A percentile compares a stretch with the other conserved stretches of the same genome.
phyloP scores from a whole-genome alignment of 2,113 vertebrate species.

The Lampris megalopsis region DNA sequence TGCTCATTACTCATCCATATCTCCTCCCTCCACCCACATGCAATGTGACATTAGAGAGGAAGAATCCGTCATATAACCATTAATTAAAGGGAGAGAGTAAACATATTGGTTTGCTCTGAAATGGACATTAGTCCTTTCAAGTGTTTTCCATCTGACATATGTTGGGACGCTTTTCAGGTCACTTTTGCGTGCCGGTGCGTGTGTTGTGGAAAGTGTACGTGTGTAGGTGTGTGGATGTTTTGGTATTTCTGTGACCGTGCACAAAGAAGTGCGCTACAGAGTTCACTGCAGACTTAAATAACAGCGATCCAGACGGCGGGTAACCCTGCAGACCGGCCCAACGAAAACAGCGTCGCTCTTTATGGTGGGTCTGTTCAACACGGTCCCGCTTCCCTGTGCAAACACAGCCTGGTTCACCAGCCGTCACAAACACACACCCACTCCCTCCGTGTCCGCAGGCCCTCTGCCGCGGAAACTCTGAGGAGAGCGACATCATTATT shows the following conservation, averaged over 20 bases:
- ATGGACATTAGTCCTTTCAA: neutral
- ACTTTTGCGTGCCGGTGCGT: neutral
- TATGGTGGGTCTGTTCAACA: conserved; percentile 45
- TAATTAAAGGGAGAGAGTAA: conserved; percentile 12
- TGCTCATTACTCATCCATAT: neutral
- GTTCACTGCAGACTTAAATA: conserved; percentile 61
- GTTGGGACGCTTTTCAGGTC: neutral
- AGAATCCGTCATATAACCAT: conserved; percentile 22
- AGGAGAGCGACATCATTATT: conserved; percentile 65
- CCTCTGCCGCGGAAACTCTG: conserved; percentile 61
- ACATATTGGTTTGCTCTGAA: conserved; percentile 16
- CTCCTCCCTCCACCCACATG: neutral
- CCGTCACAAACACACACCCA: conserved; percentile 31
- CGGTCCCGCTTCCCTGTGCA: conserved; percentile 51
- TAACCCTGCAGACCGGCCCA: conserved; percentile 44
- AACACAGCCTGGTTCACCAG: conserved; percentile 39
- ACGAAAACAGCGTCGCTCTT: conserved; percentile 60
- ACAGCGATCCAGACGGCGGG: conserved; percentile 62
- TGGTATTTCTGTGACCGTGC: neutral
- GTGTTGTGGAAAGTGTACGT: neutral
- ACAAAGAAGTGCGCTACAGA: neutral
- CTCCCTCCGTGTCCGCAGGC: conserved; percentile 30
- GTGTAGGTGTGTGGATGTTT: conserved; percentile 11
- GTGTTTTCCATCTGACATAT: neutral
- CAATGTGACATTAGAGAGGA: neutral